Percentiles rank a stretch among this genome's conserved stretches.
phyloP scores from a whole-genome alignment of 1,140 invertebrate genomes.

The Magallana angulata region DNA sequence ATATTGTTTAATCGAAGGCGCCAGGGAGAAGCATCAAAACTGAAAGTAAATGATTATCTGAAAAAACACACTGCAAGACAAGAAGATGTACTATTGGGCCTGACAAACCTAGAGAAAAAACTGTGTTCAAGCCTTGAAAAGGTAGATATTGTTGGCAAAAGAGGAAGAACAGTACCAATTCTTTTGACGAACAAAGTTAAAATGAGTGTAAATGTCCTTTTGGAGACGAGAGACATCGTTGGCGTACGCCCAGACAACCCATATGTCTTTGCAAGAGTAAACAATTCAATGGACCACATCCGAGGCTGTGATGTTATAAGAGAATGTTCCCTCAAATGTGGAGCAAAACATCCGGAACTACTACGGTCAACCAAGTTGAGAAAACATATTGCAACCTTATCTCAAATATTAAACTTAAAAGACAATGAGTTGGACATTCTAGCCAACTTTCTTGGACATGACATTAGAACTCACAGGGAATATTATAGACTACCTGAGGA shows the following conservation, averaged over 20 bases:
- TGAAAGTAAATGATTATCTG: constrained; percentile 30
- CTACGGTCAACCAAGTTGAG: constrained; percentile 66
- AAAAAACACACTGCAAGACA: neutral
- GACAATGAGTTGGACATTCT: constrained; percentile 51
- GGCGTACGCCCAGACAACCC: constrained; percentile 37
- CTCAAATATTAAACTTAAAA: constrained; percentile 53
- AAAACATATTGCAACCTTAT: constrained; percentile 56
- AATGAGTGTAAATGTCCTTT: neutral
- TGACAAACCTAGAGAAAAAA: constrained; percentile 1
- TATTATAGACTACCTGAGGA: constrained; percentile 55
- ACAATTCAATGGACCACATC: constrained; percentile 16
- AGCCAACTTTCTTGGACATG: constrained; percentile 59
- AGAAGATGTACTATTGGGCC: neutral
- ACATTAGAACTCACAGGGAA: constrained; percentile 52
- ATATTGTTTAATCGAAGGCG: constrained; percentile 48
- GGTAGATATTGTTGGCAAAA: neutral
- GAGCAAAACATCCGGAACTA: constrained; percentile 47
- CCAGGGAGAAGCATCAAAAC: constrained; percentile 34
- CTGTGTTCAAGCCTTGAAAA: neutral
- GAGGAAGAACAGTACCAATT: neutral
- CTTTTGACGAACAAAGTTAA: neutral
- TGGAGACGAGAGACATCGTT: constrained; percentile 4
- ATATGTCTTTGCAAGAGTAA: constrained; percentile 54
- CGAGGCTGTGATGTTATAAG: constrained; percentile 49
- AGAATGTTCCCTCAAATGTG: constrained; percentile 34